Percentiles rank a stretch among this genome's conserved stretches.
These are phyloP conservation scores for Gonatopus flavifemur DNA, from an alignment of 1,140 invertebrate species.

Conservation along the genomic window DNA sequence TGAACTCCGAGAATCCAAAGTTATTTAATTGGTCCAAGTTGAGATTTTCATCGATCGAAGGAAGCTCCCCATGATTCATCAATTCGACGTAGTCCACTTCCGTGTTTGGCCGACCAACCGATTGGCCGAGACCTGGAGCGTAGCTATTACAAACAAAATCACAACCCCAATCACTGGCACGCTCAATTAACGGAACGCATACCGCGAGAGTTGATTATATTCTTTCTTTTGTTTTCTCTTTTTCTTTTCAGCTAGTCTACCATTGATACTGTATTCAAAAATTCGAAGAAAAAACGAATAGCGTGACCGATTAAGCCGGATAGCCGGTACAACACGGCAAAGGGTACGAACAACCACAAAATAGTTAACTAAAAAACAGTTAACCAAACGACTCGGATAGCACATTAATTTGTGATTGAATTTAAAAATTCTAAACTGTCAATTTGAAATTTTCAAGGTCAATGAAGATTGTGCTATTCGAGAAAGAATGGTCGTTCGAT, in stretches of 20 bases:
- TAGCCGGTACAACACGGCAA: slow-evolving; percentile 56
- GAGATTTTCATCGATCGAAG: slow-evolving; percentile 54
- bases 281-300: no score
- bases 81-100: slow-evolving; percentile 55
- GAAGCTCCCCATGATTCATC: slow-evolving; percentile 45
- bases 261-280: no score
- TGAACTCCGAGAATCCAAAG: slow-evolving; percentile 51
- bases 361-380: not conserved
- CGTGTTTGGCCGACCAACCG: slow-evolving; percentile 42
- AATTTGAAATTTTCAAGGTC: no score
- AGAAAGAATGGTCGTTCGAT: no score
- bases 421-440: no score
- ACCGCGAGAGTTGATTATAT: slow-evolving; percentile 10
- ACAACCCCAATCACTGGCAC: slow-evolving; percentile 60
- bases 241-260: no score
- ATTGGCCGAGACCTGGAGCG: slow-evolving; percentile 55
- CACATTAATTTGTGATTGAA: no score
- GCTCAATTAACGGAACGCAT: slow-evolving; percentile 24
- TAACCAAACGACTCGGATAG: no score
- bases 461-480: no score
- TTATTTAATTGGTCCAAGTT: slow-evolving; percentile 48
- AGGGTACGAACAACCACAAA: slow-evolving; percentile 31
- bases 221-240: slow-evolving; percentile 7
- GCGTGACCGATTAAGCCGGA: slow-evolving; percentile 50
- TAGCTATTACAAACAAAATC: slow-evolving; percentile 56